Conservation (phyloP, 1,140 invertebrate genomes). For the Drosophila varians region DNA sequence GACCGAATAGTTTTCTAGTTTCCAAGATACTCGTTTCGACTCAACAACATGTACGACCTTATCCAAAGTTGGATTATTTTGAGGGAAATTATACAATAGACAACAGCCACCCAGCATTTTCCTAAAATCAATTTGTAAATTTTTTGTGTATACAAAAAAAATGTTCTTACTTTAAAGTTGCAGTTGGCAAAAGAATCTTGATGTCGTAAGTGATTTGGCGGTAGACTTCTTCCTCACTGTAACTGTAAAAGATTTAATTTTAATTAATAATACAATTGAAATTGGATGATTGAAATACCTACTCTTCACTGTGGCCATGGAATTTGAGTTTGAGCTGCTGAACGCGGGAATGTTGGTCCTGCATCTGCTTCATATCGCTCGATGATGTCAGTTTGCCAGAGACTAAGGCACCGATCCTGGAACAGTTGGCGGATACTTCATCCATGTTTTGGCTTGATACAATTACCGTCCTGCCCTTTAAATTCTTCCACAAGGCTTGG, state of each 20-base stretch:
- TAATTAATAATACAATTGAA: no score
- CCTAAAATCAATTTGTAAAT: background rate
- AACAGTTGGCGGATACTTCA: slow-evolving; percentile 87
- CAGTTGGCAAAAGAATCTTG: background rate
- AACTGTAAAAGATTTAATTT: background rate
- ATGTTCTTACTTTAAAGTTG: background rate
- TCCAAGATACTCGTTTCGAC: background rate
- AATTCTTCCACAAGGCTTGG: slow-evolving; percentile 90
- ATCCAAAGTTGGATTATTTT: background rate
- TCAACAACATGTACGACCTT: slow-evolving; percentile 1
- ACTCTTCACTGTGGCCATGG: background rate
- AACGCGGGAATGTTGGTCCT: slow-evolving; percentile 85
- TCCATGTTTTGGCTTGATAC: slow-evolving; percentile 87
- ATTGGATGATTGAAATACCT: slow-evolving; percentile 1
- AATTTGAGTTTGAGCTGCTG: slow-evolving; percentile 83
- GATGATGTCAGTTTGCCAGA: slow-evolving; percentile 88
- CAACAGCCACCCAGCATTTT: background rate
- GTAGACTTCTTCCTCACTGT: background rate
- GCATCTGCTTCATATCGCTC: slow-evolving; percentile 87
- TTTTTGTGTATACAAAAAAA: no score
- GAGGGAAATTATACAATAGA: background rate
- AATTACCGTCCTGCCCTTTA: slow-evolving; percentile 88
- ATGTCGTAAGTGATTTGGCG: background rate
- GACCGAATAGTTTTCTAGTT: slow-evolving; percentile 1
- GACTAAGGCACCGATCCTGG: slow-evolving; percentile 93